Percentiles rank a stretch among this genome's conserved stretches.
These are phyloP conservation scores for Microplitis deprimator DNA, from an alignment of 2,888 invertebrate species.

Conservation along the genomic window DNA sequence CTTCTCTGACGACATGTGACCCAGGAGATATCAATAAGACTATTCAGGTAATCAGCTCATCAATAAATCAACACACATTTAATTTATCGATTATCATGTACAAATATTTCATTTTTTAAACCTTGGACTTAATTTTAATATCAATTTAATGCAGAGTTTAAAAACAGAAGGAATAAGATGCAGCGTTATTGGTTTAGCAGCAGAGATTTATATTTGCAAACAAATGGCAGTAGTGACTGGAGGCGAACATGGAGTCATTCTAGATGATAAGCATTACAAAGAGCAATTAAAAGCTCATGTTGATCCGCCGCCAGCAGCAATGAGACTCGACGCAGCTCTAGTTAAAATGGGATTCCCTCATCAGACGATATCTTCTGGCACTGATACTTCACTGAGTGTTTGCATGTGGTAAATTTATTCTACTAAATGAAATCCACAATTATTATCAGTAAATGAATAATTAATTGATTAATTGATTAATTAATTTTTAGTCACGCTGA, in stretches of 20 bases:
- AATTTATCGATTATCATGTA: background rate
- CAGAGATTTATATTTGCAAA: constrained; percentile 94
- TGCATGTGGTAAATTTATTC: constrained; percentile 86
- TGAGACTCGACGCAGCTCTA: constrained; percentile 81
- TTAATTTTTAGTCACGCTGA: constrained; percentile 82
- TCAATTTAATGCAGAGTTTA: constrained; percentile 72
- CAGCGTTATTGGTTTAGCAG: constrained; percentile 95
- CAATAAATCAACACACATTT: no score
- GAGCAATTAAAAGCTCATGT: constrained; percentile 79
- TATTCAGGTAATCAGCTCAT: constrained; percentile 76
- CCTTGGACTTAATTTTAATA: no score
- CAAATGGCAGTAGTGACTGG: constrained; percentile 88
- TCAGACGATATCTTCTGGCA: constrained; percentile 75
- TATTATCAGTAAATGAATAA: constrained; percentile 8
- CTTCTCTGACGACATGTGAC: constrained; percentile 96
- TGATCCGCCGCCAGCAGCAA: constrained; percentile 82
- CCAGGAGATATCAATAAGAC: constrained; percentile 92
- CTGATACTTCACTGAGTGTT: constrained; percentile 83
- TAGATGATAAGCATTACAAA: constrained; percentile 85
- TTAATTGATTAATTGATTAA: background rate
- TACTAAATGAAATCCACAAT: background rate
- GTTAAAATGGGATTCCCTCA: constrained; percentile 98
- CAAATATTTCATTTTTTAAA: background rate
- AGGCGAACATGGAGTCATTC: constrained; percentile 88
- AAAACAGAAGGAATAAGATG: constrained; percentile 89